A percentile compares a stretch with the other conserved stretches of the same genome.
These are phyloP conservation scores for Chelidonichthys spinosus DNA, from an alignment of 2,797 vertebrate genomes.

Conservation along the genomic window DNA sequence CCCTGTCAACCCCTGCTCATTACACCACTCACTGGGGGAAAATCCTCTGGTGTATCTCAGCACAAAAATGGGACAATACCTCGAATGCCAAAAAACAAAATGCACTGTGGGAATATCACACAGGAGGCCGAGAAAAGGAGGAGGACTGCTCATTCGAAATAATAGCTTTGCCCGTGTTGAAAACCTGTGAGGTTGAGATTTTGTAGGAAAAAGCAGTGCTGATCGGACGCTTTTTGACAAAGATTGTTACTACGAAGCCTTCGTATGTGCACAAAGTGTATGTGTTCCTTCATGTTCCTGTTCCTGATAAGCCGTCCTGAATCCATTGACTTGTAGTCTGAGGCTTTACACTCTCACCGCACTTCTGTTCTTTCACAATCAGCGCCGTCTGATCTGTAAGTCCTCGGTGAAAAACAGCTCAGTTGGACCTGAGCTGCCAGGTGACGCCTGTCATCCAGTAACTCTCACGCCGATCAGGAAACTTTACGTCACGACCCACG, in stretches of 20 bases:
- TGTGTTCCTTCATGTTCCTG: neutral
- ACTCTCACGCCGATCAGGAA: slow-evolving; percentile 18
- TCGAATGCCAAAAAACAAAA: slow-evolving; percentile 72
- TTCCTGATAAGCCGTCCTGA: slow-evolving; percentile 17
- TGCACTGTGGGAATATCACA: slow-evolving; percentile 66
- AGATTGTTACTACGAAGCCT: neutral
- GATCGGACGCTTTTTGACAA: neutral
- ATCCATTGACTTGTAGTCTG: neutral
- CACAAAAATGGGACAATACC: slow-evolving; percentile 74
- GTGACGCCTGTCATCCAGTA: slow-evolving; percentile 27
- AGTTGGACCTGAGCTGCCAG: slow-evolving; percentile 23
- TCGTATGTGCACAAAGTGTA: neutral
- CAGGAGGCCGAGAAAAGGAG: slow-evolving; percentile 38
- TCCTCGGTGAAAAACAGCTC: slow-evolving; percentile 5
- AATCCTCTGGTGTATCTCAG: slow-evolving; percentile 63
- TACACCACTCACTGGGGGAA: slow-evolving; percentile 78
- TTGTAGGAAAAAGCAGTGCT: slow-evolving; percentile 7
- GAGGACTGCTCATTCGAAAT: slow-evolving; percentile 50
- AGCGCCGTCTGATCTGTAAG: slow-evolving; percentile 1
- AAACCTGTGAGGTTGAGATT: slow-evolving; percentile 14
- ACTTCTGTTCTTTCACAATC: slow-evolving; percentile 12
- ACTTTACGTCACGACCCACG: slow-evolving; percentile 20
- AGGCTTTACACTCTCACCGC: slow-evolving; percentile 19
- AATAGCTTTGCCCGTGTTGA: slow-evolving; percentile 42
- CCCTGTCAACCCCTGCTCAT: slow-evolving; percentile 88